Evolutionary conservation across 1,140 invertebrate genomes (phyloP).

Genomic region (Periplaneta americana): DNA sequence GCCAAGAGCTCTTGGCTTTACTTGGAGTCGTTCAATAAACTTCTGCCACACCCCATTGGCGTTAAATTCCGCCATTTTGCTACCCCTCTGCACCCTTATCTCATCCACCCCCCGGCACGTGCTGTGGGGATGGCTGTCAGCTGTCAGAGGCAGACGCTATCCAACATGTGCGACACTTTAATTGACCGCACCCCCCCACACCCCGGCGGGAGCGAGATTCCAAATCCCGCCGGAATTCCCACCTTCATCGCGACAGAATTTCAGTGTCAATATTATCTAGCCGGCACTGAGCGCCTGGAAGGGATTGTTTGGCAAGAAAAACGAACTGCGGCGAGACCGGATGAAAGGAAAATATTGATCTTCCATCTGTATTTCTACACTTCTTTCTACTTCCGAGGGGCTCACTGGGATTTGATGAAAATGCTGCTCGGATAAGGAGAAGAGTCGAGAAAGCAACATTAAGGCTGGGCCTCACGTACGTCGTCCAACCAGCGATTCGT

Average conservation of each 20-base stretch:
- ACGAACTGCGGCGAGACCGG: background rate
- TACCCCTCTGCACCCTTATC: background rate
- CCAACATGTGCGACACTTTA: background rate
- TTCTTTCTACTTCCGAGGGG: background rate
- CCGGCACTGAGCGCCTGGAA: background rate
- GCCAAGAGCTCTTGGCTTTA: background rate
- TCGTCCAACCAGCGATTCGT: background rate
- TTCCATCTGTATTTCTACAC: background rate
- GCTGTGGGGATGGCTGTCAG: background rate
- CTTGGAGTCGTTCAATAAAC: background rate
- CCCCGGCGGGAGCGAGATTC: background rate
- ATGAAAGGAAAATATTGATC: background rate
- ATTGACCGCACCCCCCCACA: background rate
- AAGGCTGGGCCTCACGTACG: background rate
- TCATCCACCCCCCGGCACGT: background rate
- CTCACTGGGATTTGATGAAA: background rate
- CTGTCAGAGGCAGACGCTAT: background rate
- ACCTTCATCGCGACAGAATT: background rate
- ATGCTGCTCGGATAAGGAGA: background rate
- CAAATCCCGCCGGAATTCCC: background rate
- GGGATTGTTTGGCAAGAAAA: background rate
- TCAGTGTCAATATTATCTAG: background rate
- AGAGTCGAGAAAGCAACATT: background rate
- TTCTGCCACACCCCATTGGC: background rate
- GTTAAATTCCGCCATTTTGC: background rate